phyloP scores from a whole-genome alignment of 2,797 vertebrate species.

The Graptemys geographica region DNA sequence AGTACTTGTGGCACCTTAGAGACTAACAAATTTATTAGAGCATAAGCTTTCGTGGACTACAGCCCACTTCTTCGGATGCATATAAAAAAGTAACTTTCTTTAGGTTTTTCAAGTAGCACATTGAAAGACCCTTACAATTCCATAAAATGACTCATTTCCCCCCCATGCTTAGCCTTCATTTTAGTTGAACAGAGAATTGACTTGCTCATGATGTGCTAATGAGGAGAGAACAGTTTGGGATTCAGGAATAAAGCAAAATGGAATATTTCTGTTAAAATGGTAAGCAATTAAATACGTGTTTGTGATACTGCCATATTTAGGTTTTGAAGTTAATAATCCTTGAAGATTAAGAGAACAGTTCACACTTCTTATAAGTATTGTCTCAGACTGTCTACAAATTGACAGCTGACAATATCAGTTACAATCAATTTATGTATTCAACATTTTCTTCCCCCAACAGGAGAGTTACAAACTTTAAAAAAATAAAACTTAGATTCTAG shows the following conservation, averaged over 20 bases:
- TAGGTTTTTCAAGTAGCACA: not conserved
- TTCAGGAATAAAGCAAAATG: fast-evolving
- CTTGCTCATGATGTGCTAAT: not conserved
- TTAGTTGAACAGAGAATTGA: not conserved
- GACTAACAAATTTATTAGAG: no score
- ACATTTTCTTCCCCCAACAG: not conserved
- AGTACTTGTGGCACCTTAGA: no score
- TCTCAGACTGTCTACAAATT: fast-evolving
- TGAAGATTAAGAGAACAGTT: fast-evolving
- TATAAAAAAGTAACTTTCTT: not conserved
- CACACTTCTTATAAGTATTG: fast-evolving
- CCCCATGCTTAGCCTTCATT: fast-evolving
- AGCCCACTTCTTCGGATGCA: no score
- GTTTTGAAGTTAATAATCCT: fast-evolving
- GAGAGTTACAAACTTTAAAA: not conserved
- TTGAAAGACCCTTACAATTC: not conserved
- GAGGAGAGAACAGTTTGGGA: fast-evolving
- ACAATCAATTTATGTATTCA: not conserved
- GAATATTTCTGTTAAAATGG: not conserved
- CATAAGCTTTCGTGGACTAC: no score
- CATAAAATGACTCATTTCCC: not conserved
- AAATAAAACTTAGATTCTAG: not conserved
- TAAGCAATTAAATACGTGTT: fast-evolving
- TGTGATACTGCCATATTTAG: fast-evolving
- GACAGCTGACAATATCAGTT: fast-evolving